Conservation (phyloP, 2,797 vertebrate genomes). For the Brachyalestes nurse region DNA sequence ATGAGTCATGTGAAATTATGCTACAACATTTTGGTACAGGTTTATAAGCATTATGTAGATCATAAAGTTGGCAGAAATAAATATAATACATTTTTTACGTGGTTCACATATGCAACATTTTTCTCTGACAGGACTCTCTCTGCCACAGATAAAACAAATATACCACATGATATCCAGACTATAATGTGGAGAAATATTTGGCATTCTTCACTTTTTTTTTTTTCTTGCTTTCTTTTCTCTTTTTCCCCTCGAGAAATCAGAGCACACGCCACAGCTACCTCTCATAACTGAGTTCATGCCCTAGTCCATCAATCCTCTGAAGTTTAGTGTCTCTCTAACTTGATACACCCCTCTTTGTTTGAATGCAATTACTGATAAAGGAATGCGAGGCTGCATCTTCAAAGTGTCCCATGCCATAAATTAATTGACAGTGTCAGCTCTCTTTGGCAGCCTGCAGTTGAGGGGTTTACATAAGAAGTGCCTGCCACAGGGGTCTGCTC, state of each 20-base stretch:
- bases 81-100: no score
- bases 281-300: constrained; percentile 20
- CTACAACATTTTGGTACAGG: no score
- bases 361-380: constrained; percentile 47
- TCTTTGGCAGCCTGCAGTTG: constrained; percentile 27
- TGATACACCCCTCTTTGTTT: constrained; percentile 40
- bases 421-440: constrained; percentile 51
- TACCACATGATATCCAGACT: no score
- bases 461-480: constrained; percentile 72
- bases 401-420: constrained; percentile 55
- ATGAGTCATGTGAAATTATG: no score
- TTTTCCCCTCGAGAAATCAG: background rate
- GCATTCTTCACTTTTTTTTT: no score
- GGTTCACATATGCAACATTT: no score
- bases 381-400: constrained; percentile 55
- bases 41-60: no score
- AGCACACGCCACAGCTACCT: constrained; percentile 3
- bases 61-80: no score
- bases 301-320: constrained; percentile 51
- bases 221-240: no score
- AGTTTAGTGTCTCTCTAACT: constrained; percentile 41
- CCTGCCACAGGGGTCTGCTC: constrained; percentile 69
- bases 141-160: no score
- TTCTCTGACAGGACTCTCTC: no score
- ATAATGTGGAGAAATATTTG: no score